Conservation (phyloP, 2,797 vertebrate species). For the Poecilia gillii region DNA sequence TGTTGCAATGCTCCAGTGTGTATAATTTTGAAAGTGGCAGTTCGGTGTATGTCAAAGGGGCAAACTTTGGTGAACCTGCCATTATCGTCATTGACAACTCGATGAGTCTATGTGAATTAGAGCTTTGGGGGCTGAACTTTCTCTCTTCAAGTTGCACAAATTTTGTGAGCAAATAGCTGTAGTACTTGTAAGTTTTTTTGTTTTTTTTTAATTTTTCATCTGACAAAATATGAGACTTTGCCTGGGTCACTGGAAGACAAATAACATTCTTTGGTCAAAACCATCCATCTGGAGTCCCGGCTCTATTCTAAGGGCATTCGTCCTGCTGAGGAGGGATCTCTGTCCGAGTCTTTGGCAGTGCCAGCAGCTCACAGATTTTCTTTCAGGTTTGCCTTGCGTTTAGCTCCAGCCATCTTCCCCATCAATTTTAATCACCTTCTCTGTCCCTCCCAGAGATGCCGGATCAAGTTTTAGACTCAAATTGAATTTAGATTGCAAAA, state of each 20-base stretch:
- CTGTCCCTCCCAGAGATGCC: background rate
- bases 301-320: background rate
- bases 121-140: constrained; percentile 36
- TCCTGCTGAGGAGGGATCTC: background rate
- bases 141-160: constrained; percentile 22
- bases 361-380: background rate
- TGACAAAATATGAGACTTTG: background rate
- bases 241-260: background rate
- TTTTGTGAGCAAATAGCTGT: constrained; percentile 30
- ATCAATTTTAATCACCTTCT: background rate
- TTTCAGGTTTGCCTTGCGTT: background rate
- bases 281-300: background rate
- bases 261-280: background rate
- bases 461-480: background rate
- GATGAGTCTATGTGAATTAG: constrained; percentile 19
- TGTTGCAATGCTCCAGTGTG: constrained; percentile 21
- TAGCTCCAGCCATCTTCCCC: background rate
- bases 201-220: background rate
- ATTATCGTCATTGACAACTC: constrained; percentile 5
- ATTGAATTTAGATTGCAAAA: background rate
- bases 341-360: too few species aligned
- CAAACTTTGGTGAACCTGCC: constrained; percentile 41
- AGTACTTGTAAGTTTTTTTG: background rate
- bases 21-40: constrained; percentile 44
- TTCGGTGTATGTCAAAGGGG: background rate